phyloP scores from a whole-genome alignment of 2,888 invertebrate species.

The Rotaria magnacalcarata region DNA sequence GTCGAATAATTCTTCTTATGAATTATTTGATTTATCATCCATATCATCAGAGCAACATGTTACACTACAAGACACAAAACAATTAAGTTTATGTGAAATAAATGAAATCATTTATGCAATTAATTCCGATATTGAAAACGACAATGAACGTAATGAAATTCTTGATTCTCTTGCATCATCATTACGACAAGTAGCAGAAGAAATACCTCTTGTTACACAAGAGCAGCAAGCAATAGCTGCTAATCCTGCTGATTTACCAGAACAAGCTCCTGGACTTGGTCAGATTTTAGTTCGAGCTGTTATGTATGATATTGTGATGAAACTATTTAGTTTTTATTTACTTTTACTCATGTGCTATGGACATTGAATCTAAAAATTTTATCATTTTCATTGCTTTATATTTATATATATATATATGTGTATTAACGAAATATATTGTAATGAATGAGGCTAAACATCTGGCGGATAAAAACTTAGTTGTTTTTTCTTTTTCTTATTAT shows the following conservation, averaged over 20 bases:
- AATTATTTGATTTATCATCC: not conserved
- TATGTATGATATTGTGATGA: constrained; percentile 32
- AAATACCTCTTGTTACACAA: not conserved
- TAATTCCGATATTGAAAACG: constrained; percentile 9
- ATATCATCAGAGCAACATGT: not conserved
- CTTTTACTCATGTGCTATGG: not conserved
- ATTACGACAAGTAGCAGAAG: constrained; percentile 18
- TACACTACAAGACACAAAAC: not conserved
- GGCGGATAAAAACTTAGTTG: no score
- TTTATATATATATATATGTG: not conserved
- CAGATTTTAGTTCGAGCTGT: not conserved
- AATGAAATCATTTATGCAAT: constrained; percentile 30
- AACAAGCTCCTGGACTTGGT: not conserved
- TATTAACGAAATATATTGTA: not conserved
- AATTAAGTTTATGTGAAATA: constrained; percentile 5
- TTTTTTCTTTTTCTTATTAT: not conserved
- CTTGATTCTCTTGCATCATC: constrained; percentile 26
- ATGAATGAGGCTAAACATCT: not conserved
- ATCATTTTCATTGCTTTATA: not conserved
- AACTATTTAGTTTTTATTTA: constrained; percentile 31
- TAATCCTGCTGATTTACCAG: not conserved
- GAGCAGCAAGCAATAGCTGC: not conserved
- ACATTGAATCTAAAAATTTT: not conserved
- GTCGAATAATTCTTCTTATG: not conserved
- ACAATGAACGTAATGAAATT: not conserved